A percentile compares a stretch with the other conserved stretches of the same genome.
Conservation (phyloP, 1,140 invertebrate species). For the Theocolax elegans region DNA sequence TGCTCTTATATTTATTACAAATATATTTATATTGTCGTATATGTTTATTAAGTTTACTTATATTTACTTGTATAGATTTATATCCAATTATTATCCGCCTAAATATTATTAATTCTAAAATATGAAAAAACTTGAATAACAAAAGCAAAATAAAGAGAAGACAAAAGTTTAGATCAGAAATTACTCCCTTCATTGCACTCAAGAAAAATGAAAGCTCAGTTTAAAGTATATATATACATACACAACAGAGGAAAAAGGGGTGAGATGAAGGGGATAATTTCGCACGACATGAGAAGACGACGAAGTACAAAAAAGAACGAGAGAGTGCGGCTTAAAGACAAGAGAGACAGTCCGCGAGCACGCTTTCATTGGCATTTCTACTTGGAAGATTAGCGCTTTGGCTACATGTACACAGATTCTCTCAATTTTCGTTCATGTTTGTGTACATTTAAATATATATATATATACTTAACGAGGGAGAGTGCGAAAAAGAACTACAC, state of each 20-base stretch:
- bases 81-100: too few species aligned
- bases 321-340: neutral
- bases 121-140: too few species aligned
- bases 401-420: constrained; percentile 43
- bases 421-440: constrained; percentile 20
- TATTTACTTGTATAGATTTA: too few species aligned
- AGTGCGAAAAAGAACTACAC: too few species aligned
- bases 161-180: constrained; percentile 4
- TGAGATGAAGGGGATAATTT: constrained; percentile 35
- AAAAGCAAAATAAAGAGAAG: too few species aligned
- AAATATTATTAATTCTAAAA: too few species aligned
- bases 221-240: constrained; percentile 1
- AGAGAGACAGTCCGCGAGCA: constrained; percentile 37
- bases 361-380: constrained; percentile 62
- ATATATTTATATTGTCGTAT: too few species aligned
- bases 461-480: neutral
- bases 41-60: too few species aligned
- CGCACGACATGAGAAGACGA: constrained; percentile 36
- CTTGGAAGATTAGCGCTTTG: constrained; percentile 63
- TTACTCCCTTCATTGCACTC: constrained; percentile 33
- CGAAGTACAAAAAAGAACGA: constrained; percentile 33
- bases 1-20: too few species aligned
- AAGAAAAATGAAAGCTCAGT: constrained; percentile 34
- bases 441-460: neutral
- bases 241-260: constrained; percentile 3